Conservation (phyloP, 2,113 vertebrate genomes). For the Collichthys lucidus region DNA sequence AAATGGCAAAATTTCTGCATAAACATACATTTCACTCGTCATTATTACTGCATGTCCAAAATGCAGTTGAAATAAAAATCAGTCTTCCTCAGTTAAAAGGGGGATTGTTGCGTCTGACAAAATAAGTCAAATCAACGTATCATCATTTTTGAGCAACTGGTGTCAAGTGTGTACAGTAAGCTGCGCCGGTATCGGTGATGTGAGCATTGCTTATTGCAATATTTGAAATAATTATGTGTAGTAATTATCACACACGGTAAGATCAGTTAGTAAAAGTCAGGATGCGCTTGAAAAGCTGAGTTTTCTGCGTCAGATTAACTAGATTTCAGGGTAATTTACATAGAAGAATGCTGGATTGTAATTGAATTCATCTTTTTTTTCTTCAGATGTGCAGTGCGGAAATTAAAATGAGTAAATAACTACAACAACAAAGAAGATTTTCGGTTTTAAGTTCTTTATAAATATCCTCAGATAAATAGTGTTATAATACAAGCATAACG, state of each 20-base stretch:
- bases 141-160: constrained; percentile 29
- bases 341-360: neutral
- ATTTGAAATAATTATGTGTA: neutral
- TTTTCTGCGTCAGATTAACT: neutral
- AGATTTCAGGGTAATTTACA: neutral
- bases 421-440: constrained; percentile 49
- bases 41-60: neutral
- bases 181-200: neutral
- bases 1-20: neutral
- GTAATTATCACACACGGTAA: neutral
- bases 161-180: neutral
- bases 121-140: neutral
- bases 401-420: constrained; percentile 44
- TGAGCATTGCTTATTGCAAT: neutral
- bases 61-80: neutral
- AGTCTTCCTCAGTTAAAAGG: neutral
- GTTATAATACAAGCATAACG: constrained; percentile 78
- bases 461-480: constrained; percentile 81
- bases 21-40: neutral
- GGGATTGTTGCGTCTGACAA: neutral
- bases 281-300: neutral
- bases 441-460: constrained; percentile 79
- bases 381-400: neutral
- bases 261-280: neutral
- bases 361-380: neutral